Conservation (phyloP, 2,113 vertebrate species). For the Alaudala cheleensis region DNA sequence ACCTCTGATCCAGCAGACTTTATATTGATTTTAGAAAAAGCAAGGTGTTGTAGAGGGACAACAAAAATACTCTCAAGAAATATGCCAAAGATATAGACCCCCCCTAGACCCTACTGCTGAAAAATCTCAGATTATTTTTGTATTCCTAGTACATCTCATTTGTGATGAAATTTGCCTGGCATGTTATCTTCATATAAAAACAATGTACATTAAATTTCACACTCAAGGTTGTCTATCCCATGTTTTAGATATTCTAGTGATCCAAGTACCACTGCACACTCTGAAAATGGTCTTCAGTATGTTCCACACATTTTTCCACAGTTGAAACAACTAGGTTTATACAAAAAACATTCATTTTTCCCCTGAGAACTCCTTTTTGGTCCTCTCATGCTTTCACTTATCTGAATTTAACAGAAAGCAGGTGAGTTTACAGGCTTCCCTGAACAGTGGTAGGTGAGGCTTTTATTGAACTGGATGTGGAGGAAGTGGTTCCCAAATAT, state of each 20-base stretch:
- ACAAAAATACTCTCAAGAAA: background rate
- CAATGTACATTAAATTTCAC: background rate
- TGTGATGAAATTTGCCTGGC: background rate
- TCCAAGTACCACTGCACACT: background rate
- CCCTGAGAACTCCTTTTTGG: background rate
- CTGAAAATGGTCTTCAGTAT: background rate
- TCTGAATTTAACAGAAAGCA: background rate
- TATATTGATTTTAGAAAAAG: background rate
- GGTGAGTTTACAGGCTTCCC: background rate
- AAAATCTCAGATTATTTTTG: background rate
- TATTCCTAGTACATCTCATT: background rate
- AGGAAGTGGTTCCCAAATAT: background rate
- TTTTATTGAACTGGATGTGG: background rate
- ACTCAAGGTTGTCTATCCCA: background rate
- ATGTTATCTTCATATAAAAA: background rate
- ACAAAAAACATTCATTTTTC: background rate
- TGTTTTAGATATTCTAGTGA: background rate
- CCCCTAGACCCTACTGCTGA: background rate
- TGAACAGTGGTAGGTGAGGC: background rate
- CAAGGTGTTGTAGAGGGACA: background rate
- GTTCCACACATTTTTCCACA: background rate
- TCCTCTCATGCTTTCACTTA: background rate
- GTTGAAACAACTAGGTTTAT: background rate
- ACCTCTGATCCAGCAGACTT: background rate
- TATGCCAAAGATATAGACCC: background rate